These are phyloP conservation scores for Poeciliopsis occidentalis DNA, from an alignment of 2,113 vertebrate species.

Conservation along the genomic window DNA sequence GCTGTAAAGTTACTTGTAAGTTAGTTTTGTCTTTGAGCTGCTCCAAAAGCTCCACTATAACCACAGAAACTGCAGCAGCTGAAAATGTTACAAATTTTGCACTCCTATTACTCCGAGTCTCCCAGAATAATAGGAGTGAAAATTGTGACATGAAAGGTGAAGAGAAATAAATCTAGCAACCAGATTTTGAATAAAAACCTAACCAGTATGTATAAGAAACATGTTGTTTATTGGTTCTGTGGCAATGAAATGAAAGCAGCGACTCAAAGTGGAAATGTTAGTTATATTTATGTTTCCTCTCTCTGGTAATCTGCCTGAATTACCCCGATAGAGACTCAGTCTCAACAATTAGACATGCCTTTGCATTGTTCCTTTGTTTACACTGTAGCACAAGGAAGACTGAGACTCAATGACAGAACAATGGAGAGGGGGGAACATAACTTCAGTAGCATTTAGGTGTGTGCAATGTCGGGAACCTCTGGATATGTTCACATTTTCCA, in stretches of 20 bases:
- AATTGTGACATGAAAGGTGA: background rate
- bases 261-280: background rate
- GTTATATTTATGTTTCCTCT: background rate
- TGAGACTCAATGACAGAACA: slow-evolving; percentile 14
- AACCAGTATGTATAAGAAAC: background rate
- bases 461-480: background rate
- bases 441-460: background rate
- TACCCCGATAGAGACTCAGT: background rate
- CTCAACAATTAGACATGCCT: background rate
- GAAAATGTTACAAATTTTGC: background rate
- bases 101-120: no score
- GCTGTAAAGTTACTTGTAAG: no score
- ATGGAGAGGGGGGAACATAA: background rate
- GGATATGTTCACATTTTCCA: slow-evolving; percentile 3
- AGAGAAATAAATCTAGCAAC: background rate
- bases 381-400: background rate
- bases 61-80: no score
- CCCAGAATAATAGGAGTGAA: no score
- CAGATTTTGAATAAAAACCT: background rate
- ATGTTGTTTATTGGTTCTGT: background rate
- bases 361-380: slow-evolving; percentile 10
- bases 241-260: no score
- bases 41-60: no score
- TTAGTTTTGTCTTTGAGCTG: no score
- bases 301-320: background rate